Conservation (phyloP, 2,888 invertebrate genomes). For the Salticus scenicus region DNA sequence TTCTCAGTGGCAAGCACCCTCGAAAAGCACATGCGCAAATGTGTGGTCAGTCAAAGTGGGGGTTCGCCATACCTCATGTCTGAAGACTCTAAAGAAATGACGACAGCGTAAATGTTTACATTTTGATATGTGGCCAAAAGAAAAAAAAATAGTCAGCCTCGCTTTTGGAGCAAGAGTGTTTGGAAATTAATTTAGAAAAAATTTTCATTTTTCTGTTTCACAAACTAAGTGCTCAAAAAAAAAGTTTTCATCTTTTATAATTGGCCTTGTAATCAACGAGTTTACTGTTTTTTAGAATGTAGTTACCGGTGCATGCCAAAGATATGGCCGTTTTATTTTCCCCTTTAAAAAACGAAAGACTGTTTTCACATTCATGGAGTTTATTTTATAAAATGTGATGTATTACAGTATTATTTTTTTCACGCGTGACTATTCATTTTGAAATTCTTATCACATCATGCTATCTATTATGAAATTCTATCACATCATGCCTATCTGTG, state of each 20-base stretch:
- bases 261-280: too few species aligned
- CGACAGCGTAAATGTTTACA: background rate
- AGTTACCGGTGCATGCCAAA: constrained; percentile 4
- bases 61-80: constrained; percentile 56
- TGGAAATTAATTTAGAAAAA: background rate
- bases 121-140: background rate
- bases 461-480: too few species aligned
- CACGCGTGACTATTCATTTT: background rate
- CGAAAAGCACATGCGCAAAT: constrained; percentile 99
- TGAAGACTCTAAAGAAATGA: constrained; percentile 66
- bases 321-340: background rate
- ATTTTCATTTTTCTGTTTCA: too few species aligned
- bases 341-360: too few species aligned
- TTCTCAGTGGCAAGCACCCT: constrained; percentile 99
- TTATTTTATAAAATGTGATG: background rate
- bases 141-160: background rate
- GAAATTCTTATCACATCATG: too few species aligned
- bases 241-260: too few species aligned
- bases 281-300: too few species aligned
- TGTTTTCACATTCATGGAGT: background rate
- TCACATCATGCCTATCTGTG: too few species aligned
- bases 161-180: constrained; percentile 12
- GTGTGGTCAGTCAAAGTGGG: constrained; percentile 90
- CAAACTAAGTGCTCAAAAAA: too few species aligned
- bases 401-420: background rate